phyloP scores from a whole-genome alignment of 2,113 vertebrate genomes.

The Lamprotornis superbus region DNA sequence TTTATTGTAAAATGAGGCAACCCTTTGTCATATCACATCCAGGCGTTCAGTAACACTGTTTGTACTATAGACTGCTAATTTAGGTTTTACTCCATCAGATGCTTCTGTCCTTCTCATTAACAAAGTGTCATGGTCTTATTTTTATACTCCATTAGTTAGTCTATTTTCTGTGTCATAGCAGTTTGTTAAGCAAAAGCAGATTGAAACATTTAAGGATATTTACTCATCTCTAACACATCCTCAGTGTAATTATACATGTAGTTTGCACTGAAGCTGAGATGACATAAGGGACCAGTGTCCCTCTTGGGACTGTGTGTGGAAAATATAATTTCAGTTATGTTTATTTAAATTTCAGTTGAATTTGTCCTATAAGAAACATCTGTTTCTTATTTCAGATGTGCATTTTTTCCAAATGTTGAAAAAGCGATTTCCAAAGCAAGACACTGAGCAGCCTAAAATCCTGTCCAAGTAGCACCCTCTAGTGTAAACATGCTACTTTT shows the following conservation, averaged over 20 bases:
- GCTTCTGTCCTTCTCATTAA: not conserved
- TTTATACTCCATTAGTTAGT: not conserved
- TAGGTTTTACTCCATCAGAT: not conserved
- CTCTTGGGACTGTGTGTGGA: not conserved
- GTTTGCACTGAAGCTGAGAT: not conserved
- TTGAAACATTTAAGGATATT: not conserved
- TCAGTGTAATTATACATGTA: not conserved
- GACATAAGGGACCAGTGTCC: not conserved
- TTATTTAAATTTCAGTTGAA: not conserved
- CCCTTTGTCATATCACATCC: not conserved
- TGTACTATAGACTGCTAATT: not conserved
- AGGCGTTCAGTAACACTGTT: not conserved
- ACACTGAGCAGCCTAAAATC: not conserved
- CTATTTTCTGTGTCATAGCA: not conserved
- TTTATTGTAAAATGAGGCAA: not conserved
- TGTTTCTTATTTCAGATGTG: not conserved
- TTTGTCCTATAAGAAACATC: not conserved
- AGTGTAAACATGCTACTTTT: not conserved
- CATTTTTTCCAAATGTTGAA: not conserved
- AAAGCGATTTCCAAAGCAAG: not conserved
- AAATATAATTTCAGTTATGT: not conserved
- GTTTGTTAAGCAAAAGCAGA: not conserved
- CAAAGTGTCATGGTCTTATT: not conserved
- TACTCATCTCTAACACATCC: not conserved
- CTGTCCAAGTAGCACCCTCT: slow-evolving; percentile 13